Base-by-base conservation (phyloP, 2,797 vertebrate species). In the Rousettus madagascariensis region DNA sequence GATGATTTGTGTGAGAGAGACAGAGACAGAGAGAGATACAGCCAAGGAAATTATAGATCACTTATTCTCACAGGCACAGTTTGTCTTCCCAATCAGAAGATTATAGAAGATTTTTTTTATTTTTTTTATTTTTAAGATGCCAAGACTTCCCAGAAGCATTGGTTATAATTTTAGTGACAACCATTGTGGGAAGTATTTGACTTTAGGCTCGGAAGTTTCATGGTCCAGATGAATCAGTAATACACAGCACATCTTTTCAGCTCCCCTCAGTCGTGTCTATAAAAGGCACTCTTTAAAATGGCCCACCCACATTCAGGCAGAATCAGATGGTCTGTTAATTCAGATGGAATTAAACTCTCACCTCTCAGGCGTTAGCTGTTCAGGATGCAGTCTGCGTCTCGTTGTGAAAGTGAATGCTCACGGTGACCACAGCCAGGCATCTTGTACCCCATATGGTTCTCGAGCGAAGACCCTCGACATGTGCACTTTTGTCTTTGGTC, bases 401-500 rank as follows among this genome's bases (percentile, higher is more conserved):
- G 49, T 94, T 97, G 95, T 97, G 97, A 96, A 93, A 86, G 90
- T 22, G 74, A 97, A 49, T 86, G 94, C 94, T 97, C 94, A 77
- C 82, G 96, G 84, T 78, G 78, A 78, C 82, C 95, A 22, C 85
- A 92, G 72, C 69, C 89, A 97, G 98, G 95, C 96, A 96, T 98
- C 96, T 95, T 80, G 95, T 57, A 49, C 86, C 98, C 98, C 98
- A 97, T 97, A 97, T 98, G 98, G 97, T 92, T 96, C 26, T 86
- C 59, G 94, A 96, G 43, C 84, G 66, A 94, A 96, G 94, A 69
- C 96, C 90, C 96, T 96, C 63, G 72, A 93, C 66, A 59, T 90
- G 87, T 96, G 92, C 93, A 94, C 92, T 97, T 98, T 98, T 98
- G 97, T 97, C 97, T 98, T 98, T 96, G 97, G 97, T 97, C 95